Evolutionary conservation across 2,888 invertebrate species (phyloP), one percentile per base, ranked within the genome.

Genomic region (Neoaliturus tenellus): DNA sequence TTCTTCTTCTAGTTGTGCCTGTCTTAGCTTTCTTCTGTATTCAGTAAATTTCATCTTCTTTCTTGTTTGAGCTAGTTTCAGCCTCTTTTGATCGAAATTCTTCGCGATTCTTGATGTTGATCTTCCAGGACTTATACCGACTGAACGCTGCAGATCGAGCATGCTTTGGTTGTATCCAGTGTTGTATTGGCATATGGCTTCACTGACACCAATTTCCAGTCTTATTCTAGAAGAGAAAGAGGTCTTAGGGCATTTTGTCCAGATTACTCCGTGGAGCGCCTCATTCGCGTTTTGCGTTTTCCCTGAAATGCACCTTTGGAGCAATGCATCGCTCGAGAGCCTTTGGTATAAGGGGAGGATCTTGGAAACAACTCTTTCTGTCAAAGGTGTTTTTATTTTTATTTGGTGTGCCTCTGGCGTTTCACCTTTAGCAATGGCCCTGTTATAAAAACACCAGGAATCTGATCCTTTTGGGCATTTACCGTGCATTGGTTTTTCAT

Each of bases 381-480:
- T 82, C 71, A 81, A 81, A 17, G 78, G 78, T 23, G 51, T 80
- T 80, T 80, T 80, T 25, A 80, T 33, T 8, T 51, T 31, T 51
- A 31, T 31, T 44, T 80, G 35, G 31, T 71, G 69, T 28, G 8
- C 12, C 20, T 51, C 51, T 41, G 82, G 82, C 48, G n/a, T 82
- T 71, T 44, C 82, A 71, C 71, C 48, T 71, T 82, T 82, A n/a
- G 82, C 82, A 44, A 20, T 71, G 23, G 82, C 48, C 35, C 69
- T 41, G 31, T 82, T 82, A 41, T 69, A 82, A 35, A 82, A 82
- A 82, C 71, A 71, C 82, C 82, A 71, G 31, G 82, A 48, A 28
- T 82, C 51, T 71, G 33, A 12, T 67, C 69, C 71, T 23, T 41
- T 44, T 23, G 82, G 69, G 55, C 82, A 82, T 44, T 71, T 48